Evolutionary conservation across 2,797 vertebrate species (phyloP).

Genomic region (Helicolenus hilgendorfi): DNA sequence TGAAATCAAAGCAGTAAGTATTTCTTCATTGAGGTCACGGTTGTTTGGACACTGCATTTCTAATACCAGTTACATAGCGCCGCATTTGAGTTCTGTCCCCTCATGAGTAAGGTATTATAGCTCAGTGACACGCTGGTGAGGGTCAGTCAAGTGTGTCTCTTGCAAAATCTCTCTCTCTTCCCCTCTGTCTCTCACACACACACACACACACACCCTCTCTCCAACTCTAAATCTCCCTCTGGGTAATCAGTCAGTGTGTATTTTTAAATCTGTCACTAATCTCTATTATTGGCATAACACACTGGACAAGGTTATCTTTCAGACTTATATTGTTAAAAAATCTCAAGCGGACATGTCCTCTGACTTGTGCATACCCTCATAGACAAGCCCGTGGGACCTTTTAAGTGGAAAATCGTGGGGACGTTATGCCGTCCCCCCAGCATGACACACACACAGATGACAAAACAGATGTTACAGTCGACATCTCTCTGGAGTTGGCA

Average conservation of each 20-base stretch:
- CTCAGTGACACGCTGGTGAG: constrained; percentile 39
- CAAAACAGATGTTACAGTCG: constrained; percentile 38
- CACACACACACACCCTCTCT: constrained; percentile 15
- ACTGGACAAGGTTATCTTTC: constrained; percentile 63
- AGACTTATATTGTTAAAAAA: constrained; percentile 33
- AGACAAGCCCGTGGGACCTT: neutral
- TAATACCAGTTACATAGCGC: constrained; percentile 49
- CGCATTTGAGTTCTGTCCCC: constrained; percentile 21
- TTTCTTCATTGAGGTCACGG: constrained; percentile 53
- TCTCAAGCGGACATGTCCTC: neutral
- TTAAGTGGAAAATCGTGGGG: neutral
- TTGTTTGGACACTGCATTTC: constrained; percentile 46
- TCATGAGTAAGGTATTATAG: constrained; percentile 63
- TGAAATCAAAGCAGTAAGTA: constrained; percentile 56
- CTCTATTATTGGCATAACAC: constrained; percentile 77
- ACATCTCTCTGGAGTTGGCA: constrained; percentile 20
- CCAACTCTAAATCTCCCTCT: constrained; percentile 71
- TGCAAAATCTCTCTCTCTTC: constrained; percentile 23
- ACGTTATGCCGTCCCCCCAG: neutral
- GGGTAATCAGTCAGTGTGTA: constrained; percentile 74
- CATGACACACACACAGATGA: constrained; percentile 36
- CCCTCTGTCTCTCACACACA: neutral
- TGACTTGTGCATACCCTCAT: neutral
- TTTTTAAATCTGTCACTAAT: constrained; percentile 83
- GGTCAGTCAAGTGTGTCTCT: constrained; percentile 54